Conservation (phyloP, 1,140 invertebrate genomes). For the Brachionus koreanus region DNA sequence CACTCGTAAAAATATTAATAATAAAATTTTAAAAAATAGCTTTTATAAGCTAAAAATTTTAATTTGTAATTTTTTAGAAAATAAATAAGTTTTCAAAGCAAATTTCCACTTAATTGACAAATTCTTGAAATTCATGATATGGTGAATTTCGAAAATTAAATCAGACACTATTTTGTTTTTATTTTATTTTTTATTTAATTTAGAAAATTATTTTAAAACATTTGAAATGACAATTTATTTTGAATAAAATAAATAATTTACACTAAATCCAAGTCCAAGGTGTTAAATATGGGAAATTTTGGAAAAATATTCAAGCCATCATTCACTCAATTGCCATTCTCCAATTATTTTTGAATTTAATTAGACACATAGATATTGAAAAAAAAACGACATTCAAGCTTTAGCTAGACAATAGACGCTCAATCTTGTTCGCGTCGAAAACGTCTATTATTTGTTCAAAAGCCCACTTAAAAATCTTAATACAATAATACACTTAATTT, state of each 20-base stretch:
- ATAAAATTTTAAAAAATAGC: too few relatives aligned
- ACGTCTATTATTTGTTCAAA: background rate
- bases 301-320: background rate
- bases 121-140: too few relatives aligned
- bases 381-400: background rate
- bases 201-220: background rate
- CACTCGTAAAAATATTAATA: too few relatives aligned
- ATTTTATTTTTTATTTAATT: background rate
- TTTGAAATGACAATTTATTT: background rate
- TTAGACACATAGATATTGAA: background rate
- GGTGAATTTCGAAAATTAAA: too few relatives aligned
- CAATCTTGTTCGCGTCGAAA: background rate
- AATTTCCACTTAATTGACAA: too few relatives aligned
- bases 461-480: background rate
- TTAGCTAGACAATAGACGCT: background rate
- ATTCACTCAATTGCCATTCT: background rate
- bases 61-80: too few relatives aligned
- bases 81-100: too few relatives aligned
- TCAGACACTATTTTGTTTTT: too few relatives aligned
- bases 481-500: slow-evolving; percentile 6
- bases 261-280: background rate
- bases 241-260: background rate
- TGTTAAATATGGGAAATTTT: background rate
- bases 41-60: too few relatives aligned
- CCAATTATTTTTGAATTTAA: background rate